A percentile compares a stretch with the other conserved stretches of the same genome.
Conservation (phyloP, 2,888 invertebrate species). For the Pyrrhosoma nymphula region DNA sequence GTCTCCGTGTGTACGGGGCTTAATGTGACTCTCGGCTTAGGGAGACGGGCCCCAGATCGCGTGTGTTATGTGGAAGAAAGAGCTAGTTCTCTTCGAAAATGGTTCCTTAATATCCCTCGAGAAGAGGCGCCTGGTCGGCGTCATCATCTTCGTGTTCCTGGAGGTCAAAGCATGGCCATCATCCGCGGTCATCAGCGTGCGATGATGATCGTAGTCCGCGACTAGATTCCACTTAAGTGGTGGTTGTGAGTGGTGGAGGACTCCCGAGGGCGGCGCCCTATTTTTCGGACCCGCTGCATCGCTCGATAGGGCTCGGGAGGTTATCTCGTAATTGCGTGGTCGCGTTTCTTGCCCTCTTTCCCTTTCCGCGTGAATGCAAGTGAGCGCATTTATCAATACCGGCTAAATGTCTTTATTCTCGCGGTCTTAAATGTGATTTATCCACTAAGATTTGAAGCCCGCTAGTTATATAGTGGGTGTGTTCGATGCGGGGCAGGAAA, state of each 20-base stretch:
- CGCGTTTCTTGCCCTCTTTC: background rate
- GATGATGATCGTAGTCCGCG: background rate
- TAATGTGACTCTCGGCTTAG: background rate
- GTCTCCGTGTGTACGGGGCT: too few species aligned
- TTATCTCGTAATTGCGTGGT: background rate
- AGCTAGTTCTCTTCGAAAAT: background rate
- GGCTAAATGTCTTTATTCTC: background rate
- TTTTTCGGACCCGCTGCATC: background rate
- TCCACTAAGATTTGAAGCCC: background rate
- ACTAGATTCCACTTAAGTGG: background rate
- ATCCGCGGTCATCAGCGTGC: background rate
- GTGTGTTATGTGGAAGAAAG: background rate
- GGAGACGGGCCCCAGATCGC: background rate
- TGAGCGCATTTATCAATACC: background rate
- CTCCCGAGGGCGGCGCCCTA: background rate
- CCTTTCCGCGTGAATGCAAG: background rate
- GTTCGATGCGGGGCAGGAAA: background rate
- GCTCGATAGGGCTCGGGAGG: background rate
- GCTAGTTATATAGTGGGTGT: background rate
- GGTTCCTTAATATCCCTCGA: background rate
- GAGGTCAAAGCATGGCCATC: constrained; percentile 1
- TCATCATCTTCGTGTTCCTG: background rate
- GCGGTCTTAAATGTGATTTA: background rate
- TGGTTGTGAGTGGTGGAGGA: background rate
- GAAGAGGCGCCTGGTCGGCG: background rate